phyloP scores from a whole-genome alignment of 2,888 invertebrate genomes.

The Tridacna crocea region DNA sequence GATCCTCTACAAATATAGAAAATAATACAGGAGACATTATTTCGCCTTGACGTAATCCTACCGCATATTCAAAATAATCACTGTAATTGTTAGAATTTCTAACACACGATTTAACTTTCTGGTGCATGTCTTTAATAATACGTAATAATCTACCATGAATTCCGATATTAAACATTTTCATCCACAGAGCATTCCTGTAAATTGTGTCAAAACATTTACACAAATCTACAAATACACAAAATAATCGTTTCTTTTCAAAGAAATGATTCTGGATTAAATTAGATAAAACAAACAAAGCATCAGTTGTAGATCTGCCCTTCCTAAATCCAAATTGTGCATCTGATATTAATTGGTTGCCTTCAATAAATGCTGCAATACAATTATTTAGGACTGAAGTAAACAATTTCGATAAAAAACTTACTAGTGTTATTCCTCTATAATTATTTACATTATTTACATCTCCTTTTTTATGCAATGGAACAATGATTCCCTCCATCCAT shows the following conservation, averaged over 20 bases:
- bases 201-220: neutral
- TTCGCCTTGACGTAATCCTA: neutral
- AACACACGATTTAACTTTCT: neutral
- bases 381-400: too few species aligned
- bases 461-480: too few species aligned
- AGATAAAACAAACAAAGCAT: neutral
- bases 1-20: slow-evolving; percentile 7
- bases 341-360: neutral
- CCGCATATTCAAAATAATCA: neutral
- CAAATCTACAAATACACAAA: neutral
- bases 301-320: neutral
- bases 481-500: too few species aligned
- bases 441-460: too few species aligned
- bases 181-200: neutral
- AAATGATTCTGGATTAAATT: neutral
- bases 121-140: neutral
- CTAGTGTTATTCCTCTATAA: too few species aligned
- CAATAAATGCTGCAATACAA: too few species aligned
- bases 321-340: neutral
- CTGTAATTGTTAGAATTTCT: neutral
- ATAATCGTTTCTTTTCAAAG: neutral
- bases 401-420: too few species aligned
- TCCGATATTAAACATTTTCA: neutral
- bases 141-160: neutral
- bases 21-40: neutral